Base-by-base conservation (phyloP, 2,888 invertebrate genomes). In the Drosophila recens region DNA sequence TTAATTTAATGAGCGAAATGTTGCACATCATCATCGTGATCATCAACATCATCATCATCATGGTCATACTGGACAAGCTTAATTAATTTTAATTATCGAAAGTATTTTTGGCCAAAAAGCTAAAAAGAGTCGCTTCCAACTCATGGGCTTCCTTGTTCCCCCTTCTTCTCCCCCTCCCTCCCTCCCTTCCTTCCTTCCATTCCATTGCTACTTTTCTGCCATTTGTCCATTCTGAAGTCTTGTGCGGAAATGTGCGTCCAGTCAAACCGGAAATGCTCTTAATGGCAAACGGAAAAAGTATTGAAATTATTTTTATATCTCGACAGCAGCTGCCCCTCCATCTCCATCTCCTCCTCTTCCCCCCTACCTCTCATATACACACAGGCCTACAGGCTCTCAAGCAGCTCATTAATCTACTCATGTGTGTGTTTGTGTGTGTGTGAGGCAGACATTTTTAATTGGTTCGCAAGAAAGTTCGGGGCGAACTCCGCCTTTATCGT, bases 1-100 rank as follows among this genome's bases (percentile, higher is more conserved):
- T 84, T 82, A 73, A 82, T 73, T 80, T 80, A 82, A 84, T 75
- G 73, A 70, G 66, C 52, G 45, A 88, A 89, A 86, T 85, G 80
- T 77, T 42, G 72, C 59, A 80, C 72, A 69, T 79, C 79, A 67
- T 42, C 67, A 42, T 45, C 27, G n/a, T 40, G 54, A 49, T 53
- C 53, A 46, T 45, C 53, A 46, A 36, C 53, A 51, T 33, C 61
- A 61, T 33, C 15, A 27, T 48, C n/a, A 33, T 30, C 27, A 27
- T 27, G 27, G 30, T 43, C 76, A 27, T 45, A 0, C 23, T 23
- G 23, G 78, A 76, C 86, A 79, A 80, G 80, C 78, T 87, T 89
- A 88, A 91, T 91, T 90, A 87, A 90, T 90, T 91, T 91, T 90
- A 90, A 91, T 90, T 90, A 90, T 90, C 84, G 30, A 45, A 63